Base-by-base conservation (phyloP, 1,140 invertebrate genomes). In the Hypothenemus hampei region DNA sequence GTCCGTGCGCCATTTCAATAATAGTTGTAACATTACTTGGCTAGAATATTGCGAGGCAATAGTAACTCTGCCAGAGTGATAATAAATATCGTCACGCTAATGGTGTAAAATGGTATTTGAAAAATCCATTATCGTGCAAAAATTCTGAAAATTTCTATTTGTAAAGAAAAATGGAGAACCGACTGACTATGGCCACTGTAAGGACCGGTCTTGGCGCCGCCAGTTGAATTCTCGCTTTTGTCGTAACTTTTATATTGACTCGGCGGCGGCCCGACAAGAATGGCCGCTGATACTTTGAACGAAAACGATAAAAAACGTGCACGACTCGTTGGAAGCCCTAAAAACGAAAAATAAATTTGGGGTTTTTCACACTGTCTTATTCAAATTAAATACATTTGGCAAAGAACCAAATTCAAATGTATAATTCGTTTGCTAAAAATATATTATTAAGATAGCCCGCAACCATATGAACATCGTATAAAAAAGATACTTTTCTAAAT, bases 141-240 rank as follows among this genome's bases (percentile, higher is more conserved):
- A n/a, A n/a, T n/a, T n/a, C n/a, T n/a, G n/a, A n/a, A n/a, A n/a
- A n/a, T n/a, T n/a, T n/a, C n/a, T n/a, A n/a, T n/a, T n/a, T n/a
- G n/a, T n/a, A n/a, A n/a, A n/a, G n/a, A n/a, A n/a, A n/a, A n/a
- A n/a, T n/a, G n/a, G n/a, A n/a, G n/a, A n/a, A n/a, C n/a, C n/a
- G n/a, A n/a, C n/a, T n/a, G n/a, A n/a, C n/a, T n/a, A 37, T 15
- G 35, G 35, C 35, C 35, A 8, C 16, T 37, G 35, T 15, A 13
- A 3, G 11, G 36, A 49, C 47, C 35, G 47, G 47, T 49, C 47
- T 39, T 49, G 47, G 47, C 47, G 47, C 47, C 47, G 47, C 33
- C 47, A 23, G 45, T n/a, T n/a, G 21, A 33, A 39, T 35, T 40
- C 29, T 31, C 26, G 47, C 47, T 49, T 49, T 49, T 37, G 36